Evolutionary conservation across 2,113 vertebrate species (phyloP).

Genomic region (Orycteropus afer): DNA sequence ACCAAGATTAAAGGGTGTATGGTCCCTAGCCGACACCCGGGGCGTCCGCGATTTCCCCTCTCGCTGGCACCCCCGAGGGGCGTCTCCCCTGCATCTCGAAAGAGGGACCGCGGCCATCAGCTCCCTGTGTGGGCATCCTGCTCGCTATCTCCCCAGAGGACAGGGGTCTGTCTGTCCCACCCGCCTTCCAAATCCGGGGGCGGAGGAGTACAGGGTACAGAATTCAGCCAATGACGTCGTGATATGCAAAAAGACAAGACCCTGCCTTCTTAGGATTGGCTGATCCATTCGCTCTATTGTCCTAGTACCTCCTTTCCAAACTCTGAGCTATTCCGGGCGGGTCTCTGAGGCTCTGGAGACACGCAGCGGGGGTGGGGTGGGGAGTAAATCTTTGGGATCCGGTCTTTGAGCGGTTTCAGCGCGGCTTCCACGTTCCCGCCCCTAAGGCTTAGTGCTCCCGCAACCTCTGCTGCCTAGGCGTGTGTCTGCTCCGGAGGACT

Average conservation of each 20-base stretch:
- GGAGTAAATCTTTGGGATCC: neutral
- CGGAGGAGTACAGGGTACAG: neutral
- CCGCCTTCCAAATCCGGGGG: slow-evolving; percentile 47
- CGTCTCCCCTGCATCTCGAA: neutral
- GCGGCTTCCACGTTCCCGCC: neutral
- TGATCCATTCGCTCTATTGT: neutral
- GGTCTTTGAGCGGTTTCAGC: neutral
- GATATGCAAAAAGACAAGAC: slow-evolving; percentile 66
- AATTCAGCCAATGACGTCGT: slow-evolving; percentile 65
- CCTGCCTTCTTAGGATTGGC: slow-evolving; percentile 59
- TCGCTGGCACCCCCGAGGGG: slow-evolving; percentile 14
- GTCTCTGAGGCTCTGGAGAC: slow-evolving; percentile 42
- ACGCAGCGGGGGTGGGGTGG: neutral
- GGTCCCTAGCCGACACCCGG: neutral
- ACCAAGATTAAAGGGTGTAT: neutral
- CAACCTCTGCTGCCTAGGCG: neutral
- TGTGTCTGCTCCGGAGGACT: neutral
- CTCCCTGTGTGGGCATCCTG: slow-evolving; percentile 58
- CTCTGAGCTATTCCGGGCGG: slow-evolving; percentile 52
- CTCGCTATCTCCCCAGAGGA: neutral
- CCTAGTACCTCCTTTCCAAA: slow-evolving; percentile 66
- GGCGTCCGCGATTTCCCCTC: neutral
- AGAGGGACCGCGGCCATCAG: slow-evolving; percentile 11
- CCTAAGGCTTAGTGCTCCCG: neutral
- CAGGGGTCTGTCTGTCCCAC: slow-evolving; percentile 30